Conservation (phyloP, 2,888 invertebrate genomes). For the Cephalotes varians region DNA sequence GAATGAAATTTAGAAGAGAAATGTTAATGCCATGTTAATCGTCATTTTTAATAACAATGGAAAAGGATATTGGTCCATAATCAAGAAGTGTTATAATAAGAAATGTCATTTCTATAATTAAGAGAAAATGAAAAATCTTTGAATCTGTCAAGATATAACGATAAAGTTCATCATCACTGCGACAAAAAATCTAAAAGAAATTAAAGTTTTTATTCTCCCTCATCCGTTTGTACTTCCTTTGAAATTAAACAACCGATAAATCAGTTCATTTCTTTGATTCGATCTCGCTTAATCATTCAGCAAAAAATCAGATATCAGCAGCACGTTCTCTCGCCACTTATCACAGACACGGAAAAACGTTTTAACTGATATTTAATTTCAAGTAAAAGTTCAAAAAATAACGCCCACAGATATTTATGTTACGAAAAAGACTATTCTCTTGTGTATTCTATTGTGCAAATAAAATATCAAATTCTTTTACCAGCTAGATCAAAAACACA, state of each 20-base stretch:
- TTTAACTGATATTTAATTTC: neutral
- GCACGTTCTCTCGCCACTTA: neutral
- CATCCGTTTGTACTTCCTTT: conserved; percentile 4
- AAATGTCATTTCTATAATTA: neutral
- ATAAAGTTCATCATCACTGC: neutral
- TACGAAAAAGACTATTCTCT: neutral
- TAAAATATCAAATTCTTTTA: neutral
- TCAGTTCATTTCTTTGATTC: conserved; percentile 2
- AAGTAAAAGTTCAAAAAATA: neutral
- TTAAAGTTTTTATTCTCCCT: neutral
- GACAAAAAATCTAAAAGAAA: neutral
- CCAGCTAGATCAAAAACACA: neutral
- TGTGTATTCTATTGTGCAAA: neutral
- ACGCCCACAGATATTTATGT: neutral
- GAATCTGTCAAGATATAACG: neutral
- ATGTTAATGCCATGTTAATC: neutral
- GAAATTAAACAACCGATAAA: conserved; percentile 10
- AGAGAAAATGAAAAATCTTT: neutral
- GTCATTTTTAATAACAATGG: neutral
- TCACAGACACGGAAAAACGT: neutral
- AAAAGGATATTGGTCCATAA: neutral
- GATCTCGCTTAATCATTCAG: neutral
- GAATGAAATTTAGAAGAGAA: neutral
- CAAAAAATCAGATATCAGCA: conserved; percentile 24
- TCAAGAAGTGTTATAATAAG: neutral